A percentile compares a stretch with the other conserved stretches of the same genome.
Evolutionary conservation across 1,140 invertebrate genomes (phyloP).

Genomic region (Aphis craccivora): DNA sequence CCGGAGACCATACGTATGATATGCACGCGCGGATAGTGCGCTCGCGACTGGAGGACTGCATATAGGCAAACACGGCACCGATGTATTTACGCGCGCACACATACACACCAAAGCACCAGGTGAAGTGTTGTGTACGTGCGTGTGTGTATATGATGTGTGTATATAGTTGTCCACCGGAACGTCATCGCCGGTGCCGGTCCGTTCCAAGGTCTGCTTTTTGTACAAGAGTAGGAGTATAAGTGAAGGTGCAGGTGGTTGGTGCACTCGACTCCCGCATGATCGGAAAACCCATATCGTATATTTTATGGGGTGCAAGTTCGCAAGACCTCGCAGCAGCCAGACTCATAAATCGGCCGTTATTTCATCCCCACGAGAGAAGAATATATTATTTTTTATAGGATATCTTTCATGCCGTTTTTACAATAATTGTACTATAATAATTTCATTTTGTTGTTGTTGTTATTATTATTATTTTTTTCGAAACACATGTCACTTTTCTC

Average conservation of each 20-base stretch:
- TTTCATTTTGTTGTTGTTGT: neutral
- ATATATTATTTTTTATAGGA: neutral
- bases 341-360: neutral
- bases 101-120: constrained; percentile 11
- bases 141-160: neutral
- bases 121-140: neutral
- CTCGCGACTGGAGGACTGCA: neutral
- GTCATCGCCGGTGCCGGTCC: constrained; percentile 16
- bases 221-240: neutral
- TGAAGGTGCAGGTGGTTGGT: neutral
- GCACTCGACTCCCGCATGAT: neutral
- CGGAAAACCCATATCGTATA: neutral
- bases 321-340: neutral
- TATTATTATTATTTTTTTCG: neutral
- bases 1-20: neutral
- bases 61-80: neutral
- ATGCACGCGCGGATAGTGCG: neutral
- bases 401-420: neutral
- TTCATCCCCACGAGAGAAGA: neutral
- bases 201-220: constrained; percentile 25
- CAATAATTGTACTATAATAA: neutral
- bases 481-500: neutral
- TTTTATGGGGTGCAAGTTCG: neutral
- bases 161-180: constrained; percentile 46
- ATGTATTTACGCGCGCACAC: neutral